A percentile compares a stretch with the other conserved stretches of the same genome.
These are phyloP conservation scores for Liopterus haemorrhoidalis DNA, from an alignment of 2,888 invertebrate genomes.

Conservation along the genomic window DNA sequence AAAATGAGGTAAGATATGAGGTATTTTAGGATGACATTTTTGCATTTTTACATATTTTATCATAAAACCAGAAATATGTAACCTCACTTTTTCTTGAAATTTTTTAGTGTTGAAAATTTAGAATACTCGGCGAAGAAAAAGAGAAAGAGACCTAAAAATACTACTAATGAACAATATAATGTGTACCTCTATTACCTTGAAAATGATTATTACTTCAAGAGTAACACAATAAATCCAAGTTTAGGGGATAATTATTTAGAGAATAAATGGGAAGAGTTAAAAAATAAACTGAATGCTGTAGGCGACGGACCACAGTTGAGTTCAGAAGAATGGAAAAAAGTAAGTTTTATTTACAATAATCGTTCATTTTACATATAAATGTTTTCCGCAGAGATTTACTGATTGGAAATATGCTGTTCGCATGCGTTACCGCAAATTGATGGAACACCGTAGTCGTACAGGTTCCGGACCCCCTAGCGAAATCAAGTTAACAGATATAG, in stretches of 20 bases:
- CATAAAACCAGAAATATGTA: too few species aligned
- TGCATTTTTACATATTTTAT: too few species aligned
- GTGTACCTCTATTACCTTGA: too few species aligned
- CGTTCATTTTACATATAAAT: too few species aligned
- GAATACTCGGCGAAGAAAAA: too few species aligned
- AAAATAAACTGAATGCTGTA: slow-evolving; percentile 16
- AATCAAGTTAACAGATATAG: not conserved
- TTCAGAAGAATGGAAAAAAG: slow-evolving; percentile 21
- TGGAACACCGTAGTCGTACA: not conserved
- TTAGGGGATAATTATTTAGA: slow-evolving; percentile 15
- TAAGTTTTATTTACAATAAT: slow-evolving; percentile 6
- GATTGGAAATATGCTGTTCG: not conserved
- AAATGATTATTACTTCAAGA: slow-evolving; percentile 16
- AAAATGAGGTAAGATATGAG: too few species aligned
- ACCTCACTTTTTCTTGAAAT: too few species aligned
- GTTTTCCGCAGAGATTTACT: slow-evolving; percentile 2
- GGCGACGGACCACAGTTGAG: slow-evolving; percentile 18
- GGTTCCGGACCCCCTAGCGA: not conserved
- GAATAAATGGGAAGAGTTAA: slow-evolving; percentile 19
- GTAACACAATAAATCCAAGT: slow-evolving; percentile 16
- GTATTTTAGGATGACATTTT: too few species aligned
- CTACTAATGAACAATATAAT: too few species aligned
- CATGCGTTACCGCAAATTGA: not conserved
- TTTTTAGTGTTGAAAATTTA: too few species aligned
- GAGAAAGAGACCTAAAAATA: too few species aligned